phyloP scores from a whole-genome alignment of 2,113 vertebrate genomes.

The Chionomys nivalis region DNA sequence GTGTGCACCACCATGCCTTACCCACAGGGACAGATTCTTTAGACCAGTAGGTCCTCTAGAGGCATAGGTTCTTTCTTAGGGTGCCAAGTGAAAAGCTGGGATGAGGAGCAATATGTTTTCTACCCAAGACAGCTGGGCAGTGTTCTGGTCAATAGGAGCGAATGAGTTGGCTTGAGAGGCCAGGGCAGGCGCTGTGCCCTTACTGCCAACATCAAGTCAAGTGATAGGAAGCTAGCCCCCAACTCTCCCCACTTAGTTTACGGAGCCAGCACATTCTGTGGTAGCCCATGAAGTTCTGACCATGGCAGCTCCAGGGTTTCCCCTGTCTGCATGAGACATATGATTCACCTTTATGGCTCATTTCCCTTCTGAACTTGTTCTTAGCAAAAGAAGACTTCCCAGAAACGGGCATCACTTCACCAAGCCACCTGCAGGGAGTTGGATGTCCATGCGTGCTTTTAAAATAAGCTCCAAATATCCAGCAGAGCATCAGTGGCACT shows the following conservation, averaged over 20 bases:
- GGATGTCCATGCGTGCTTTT: background rate
- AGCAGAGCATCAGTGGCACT: too few relatives aligned
- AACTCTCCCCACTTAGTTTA: background rate
- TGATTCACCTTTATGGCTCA: slow-evolving; percentile 60
- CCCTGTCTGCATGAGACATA: slow-evolving; percentile 15
- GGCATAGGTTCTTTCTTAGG: background rate
- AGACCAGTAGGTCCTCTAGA: background rate
- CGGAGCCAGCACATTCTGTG: background rate
- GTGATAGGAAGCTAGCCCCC: background rate
- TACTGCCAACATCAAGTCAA: slow-evolving; percentile 12
- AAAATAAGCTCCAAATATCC: background rate
- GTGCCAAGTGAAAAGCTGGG: background rate
- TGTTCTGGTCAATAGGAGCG: background rate
- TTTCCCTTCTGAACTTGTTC: slow-evolving; percentile 22
- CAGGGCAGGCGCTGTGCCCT: background rate
- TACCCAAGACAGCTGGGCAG: background rate
- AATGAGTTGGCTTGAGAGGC: background rate
- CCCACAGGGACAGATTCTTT: background rate
- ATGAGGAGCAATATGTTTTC: background rate
- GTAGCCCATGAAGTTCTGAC: slow-evolving; percentile 10
- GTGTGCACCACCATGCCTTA: background rate
- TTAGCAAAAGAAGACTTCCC: slow-evolving; percentile 1
- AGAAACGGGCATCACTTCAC: slow-evolving; percentile 35
- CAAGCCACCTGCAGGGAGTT: background rate
- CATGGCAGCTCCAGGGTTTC: slow-evolving; percentile 26